Conservation (phyloP, 2,888 invertebrate species). For the Dryobota labecula region DNA sequence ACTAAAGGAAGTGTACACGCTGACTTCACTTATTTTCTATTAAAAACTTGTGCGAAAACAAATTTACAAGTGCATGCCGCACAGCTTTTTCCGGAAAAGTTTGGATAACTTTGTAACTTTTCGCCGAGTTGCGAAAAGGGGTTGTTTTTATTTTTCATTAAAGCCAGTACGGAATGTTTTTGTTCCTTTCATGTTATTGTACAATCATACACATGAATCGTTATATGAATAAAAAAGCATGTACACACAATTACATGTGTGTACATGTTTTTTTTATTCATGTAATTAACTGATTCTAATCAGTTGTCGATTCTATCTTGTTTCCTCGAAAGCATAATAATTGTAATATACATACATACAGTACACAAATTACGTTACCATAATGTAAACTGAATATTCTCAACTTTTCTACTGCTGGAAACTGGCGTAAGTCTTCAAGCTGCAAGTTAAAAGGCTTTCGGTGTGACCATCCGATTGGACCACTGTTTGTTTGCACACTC, state of each 20-base stretch:
- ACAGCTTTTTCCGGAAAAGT: constrained; percentile 43
- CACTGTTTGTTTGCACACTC: constrained; percentile 50
- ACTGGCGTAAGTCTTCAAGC: constrained; percentile 20
- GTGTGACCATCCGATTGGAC: constrained; percentile 37
- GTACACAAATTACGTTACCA: neutral
- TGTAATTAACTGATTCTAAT: constrained; percentile 37
- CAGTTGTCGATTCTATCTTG: constrained; percentile 37
- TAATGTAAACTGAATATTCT: neutral
- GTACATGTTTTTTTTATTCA: too few species aligned
- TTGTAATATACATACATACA: neutral
- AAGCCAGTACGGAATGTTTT: neutral
- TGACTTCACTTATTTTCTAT: constrained; percentile 51
- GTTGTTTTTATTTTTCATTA: constrained; percentile 37
- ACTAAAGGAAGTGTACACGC: constrained; percentile 15
- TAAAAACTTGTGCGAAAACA: constrained; percentile 53
- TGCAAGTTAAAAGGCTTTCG: constrained; percentile 61
- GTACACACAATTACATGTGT: too few species aligned
- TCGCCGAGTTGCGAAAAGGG: constrained; percentile 21
- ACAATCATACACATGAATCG: constrained; percentile 6
- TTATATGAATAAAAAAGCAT: constrained; percentile 5
- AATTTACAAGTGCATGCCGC: constrained; percentile 47
- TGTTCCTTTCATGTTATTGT: neutral
- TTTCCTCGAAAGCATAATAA: constrained; percentile 24
- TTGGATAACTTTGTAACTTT: constrained; percentile 46
- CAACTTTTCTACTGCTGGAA: neutral